Evolutionary conservation across 2,888 invertebrate genomes (phyloP), one percentile per base, ranked within the genome.

Genomic region (Epistrophella euchroma): DNA sequence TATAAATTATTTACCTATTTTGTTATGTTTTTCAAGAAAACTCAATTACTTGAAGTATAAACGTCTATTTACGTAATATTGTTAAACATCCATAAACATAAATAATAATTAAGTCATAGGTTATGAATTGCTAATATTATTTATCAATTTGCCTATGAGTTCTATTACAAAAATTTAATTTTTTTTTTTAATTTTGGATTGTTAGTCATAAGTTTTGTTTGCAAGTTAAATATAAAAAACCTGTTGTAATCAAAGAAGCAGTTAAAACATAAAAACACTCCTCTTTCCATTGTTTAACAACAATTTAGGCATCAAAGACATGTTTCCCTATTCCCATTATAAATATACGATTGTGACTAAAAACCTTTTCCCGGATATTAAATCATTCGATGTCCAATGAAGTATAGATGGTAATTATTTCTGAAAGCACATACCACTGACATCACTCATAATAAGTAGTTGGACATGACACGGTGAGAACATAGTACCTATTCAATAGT

Each of bases 351-450:
- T 60, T 15, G 52, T 25, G 3, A 40, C 17, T 28, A 17, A 32
- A 11, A 50, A 37, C 10, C 45, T 66, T 47, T 64, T 32, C 25
- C 68, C 25, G 35, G 37, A 15, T 58, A 72, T 19, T 77, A 55
- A 72, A 83, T 68, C 73, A 79, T 76, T 60, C 47, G 64, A 74
- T 58, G 56, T 84, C 78, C 79, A 71, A 84, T 32, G 32, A 70
- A 50, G 71, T 19, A 55, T 32, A 62, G 66, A 73, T 22, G 60
- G 73, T 55, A 50, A 15, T 28, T 28, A 56, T 62, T 73, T 58
- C 19, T 25, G n/a, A 52, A 47, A 70, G 19, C 47, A 50, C 15
- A 28, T 40, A 28, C 22, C 43, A 3, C 28, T 82, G 75, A 60
- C 75, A 62, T 64, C 50, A 74, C n/a, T 43, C 40, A 25, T 35